Evolutionary conservation across 30 jellyfish, hydroid and myxozoan genomes (phyloP).

Genomic region (Chrysaora quinquecirrha): DNA sequence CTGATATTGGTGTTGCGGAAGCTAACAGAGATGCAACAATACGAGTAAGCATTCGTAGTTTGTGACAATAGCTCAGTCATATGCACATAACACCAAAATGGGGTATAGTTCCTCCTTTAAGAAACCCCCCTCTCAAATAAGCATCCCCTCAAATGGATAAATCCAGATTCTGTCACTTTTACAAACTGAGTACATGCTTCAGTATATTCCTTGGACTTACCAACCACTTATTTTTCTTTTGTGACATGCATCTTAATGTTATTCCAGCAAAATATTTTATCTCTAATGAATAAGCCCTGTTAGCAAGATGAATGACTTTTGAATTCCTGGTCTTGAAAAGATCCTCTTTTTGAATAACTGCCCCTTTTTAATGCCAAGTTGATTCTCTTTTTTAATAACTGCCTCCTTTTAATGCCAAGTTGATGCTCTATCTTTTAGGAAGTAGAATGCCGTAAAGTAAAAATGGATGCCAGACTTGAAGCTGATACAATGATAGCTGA

Average conservation of each 20-base stretch:
- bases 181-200: too few relatives aligned
- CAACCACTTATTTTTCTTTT: too few relatives aligned
- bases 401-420: too few relatives aligned
- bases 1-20: conserved; percentile 98
- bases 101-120: neutral
- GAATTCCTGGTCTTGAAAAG: neutral
- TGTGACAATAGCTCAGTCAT: too few relatives aligned
- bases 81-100: too few relatives aligned
- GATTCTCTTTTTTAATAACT: too few relatives aligned
- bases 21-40: conserved; percentile 95
- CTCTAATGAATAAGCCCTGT: neutral
- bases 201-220: too few relatives aligned
- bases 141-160: neutral
- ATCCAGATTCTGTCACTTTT: neutral
- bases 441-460: conserved; percentile 87
- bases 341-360: neutral
- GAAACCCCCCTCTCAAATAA: neutral
- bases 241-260: too few relatives aligned
- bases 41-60: too few relatives aligned
- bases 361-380: neutral
- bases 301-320: neutral
- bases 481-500: conserved; percentile 96
- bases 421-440: too few relatives aligned
- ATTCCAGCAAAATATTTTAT: neutral
- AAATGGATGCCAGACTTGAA: conserved; percentile 79